Evolutionary conservation across 2,113 vertebrate species (phyloP).

Genomic region (Anthoscopus minutus): DNA sequence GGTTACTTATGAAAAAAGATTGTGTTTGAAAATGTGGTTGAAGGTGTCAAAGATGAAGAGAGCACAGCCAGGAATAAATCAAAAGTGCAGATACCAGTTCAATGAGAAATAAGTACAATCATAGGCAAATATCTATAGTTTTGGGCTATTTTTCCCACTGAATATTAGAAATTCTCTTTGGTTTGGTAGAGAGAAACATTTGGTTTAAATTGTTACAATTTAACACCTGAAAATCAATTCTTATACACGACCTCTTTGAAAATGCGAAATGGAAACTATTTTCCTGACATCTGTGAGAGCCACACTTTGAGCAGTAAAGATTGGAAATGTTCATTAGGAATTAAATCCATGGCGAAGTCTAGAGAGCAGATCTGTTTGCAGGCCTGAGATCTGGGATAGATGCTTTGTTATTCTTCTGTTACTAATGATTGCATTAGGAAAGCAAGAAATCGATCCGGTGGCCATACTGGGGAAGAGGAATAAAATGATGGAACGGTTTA

Average conservation of each 20-base stretch:
- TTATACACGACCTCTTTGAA: not conserved
- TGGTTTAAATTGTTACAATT: not conserved
- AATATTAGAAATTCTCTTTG: not conserved
- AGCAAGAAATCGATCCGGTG: conserved; percentile 36
- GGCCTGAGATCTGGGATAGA: conserved; percentile 19
- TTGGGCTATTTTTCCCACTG: not conserved
- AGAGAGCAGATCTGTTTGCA: conserved; percentile 37
- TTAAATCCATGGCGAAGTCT: not conserved
- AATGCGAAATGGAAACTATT: not conserved
- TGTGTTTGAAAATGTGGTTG: not conserved
- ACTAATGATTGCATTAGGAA: conserved; percentile 20
- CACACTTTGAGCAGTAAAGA: not conserved
- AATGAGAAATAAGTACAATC: not conserved
- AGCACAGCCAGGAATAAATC: not conserved
- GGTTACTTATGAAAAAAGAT: not conserved
- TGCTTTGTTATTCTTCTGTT: conserved; percentile 36
- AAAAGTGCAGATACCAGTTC: not conserved
- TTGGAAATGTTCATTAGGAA: conserved; percentile 58
- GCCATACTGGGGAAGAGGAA: conserved; percentile 6
- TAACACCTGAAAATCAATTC: conserved; percentile 4
- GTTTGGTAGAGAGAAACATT: not conserved
- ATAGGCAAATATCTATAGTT: not conserved
- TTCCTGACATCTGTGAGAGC: not conserved
- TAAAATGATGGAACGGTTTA: conserved; percentile 58
- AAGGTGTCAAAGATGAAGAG: not conserved